Conservation (phyloP, 2,888 invertebrate genomes). For the Hetaerina titia region DNA sequence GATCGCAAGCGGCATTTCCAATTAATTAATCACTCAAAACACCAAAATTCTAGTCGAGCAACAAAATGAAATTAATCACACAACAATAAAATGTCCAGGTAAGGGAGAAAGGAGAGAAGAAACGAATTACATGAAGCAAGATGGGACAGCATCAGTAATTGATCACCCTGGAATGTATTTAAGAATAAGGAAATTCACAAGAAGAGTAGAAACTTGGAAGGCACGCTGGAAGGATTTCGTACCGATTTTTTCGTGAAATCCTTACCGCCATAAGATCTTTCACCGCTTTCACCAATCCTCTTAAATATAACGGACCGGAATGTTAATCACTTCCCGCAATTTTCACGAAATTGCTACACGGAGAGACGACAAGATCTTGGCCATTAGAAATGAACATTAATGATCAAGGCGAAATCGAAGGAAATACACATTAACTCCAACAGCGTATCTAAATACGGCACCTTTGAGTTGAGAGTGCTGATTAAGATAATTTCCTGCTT, state of each 20-base stretch:
- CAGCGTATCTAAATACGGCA: slow-evolving; percentile 5
- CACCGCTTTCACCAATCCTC: background rate
- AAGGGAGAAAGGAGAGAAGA: background rate
- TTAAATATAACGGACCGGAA: background rate
- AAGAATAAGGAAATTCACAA: background rate
- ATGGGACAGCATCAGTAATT: background rate
- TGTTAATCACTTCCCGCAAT: slow-evolving; percentile 16
- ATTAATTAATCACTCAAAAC: background rate
- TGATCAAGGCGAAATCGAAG: background rate
- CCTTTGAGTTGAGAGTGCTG: background rate
- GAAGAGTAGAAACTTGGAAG: background rate
- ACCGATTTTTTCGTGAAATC: background rate
- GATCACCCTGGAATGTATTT: background rate
- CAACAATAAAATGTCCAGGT: background rate
- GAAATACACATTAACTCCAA: background rate
- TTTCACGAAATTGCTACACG: background rate
- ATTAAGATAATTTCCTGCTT: background rate
- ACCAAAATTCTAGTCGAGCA: background rate
- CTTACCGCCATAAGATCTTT: background rate
- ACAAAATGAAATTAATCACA: background rate
- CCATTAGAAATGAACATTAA: background rate
- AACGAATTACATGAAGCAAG: background rate
- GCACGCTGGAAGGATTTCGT: background rate
- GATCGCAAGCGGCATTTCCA: background rate
- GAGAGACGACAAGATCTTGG: background rate